Conservation (phyloP, 2,113 vertebrate species). For the Etheostoma cragini region DNA sequence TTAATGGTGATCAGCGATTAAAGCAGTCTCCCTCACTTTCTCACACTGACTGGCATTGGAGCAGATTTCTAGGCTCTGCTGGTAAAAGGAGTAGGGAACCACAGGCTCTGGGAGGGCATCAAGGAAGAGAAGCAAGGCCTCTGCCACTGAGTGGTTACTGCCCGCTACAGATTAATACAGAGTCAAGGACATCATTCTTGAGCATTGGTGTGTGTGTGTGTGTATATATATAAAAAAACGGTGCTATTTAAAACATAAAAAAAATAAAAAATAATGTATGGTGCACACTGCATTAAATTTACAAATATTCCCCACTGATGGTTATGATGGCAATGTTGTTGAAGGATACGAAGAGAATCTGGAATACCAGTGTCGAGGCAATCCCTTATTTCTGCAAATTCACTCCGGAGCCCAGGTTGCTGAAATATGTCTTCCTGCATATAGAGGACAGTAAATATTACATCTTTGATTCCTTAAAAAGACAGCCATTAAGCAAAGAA, state of each 20-base stretch:
- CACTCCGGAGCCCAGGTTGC: slow-evolving; percentile 92
- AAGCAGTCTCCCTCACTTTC: slow-evolving; percentile 84
- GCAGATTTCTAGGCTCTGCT: slow-evolving; percentile 86
- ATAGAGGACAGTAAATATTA: slow-evolving; percentile 17
- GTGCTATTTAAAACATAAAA: background rate
- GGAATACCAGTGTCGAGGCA: slow-evolving; percentile 92
- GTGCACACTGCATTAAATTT: background rate
- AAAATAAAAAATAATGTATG: background rate
- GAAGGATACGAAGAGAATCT: slow-evolving; percentile 94
- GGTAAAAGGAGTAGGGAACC: slow-evolving; percentile 88
- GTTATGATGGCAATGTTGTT: background rate
- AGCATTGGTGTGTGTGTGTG: background rate
- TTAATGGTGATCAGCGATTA: background rate
- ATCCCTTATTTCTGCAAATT: slow-evolving; percentile 95
- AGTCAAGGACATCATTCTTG: slow-evolving; percentile 66
- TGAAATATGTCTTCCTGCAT: slow-evolving; percentile 96
- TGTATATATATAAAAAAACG: background rate
- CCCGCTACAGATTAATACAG: slow-evolving; percentile 82
- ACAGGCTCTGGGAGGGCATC: slow-evolving; percentile 96
- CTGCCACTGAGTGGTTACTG: slow-evolving; percentile 94
- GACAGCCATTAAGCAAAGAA: background rate
- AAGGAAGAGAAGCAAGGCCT: slow-evolving; percentile 94
- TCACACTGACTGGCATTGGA: slow-evolving; percentile 84
- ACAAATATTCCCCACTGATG: background rate
- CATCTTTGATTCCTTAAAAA: background rate